phyloP scores from a whole-genome alignment of 2,113 vertebrate genomes.

The Gorsachius goisagi region DNA sequence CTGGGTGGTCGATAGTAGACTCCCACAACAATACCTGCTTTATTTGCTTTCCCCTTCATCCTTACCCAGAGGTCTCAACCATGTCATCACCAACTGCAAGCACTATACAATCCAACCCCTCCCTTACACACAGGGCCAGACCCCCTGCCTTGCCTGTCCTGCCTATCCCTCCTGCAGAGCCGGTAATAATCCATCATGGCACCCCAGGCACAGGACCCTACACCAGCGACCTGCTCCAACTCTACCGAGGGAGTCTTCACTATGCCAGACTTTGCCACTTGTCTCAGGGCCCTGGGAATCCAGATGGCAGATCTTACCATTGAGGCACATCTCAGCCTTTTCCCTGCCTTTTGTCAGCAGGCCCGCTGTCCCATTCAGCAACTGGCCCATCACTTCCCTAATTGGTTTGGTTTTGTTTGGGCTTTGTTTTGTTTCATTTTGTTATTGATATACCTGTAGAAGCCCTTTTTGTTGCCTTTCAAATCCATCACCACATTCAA shows the following conservation, averaged over 20 bases:
- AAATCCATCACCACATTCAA: neutral
- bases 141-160: neutral
- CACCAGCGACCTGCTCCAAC: neutral
- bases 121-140: neutral
- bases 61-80: neutral
- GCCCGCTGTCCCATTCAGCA: neutral
- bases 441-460: neutral
- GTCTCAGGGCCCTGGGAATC: neutral
- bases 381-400: neutral
- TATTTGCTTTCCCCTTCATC: neutral
- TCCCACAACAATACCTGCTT: neutral
- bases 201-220: neutral
- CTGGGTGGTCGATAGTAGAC: neutral
- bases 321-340: neutral
- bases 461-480: neutral
- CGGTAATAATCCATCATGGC: rapidly evolving
- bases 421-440: neutral
- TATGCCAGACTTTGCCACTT: neutral
- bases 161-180: neutral
- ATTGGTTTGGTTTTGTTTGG: neutral
- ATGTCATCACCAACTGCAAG: neutral
- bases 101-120: neutral
- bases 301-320: neutral
- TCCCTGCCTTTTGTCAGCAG: neutral
- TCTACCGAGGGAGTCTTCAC: neutral